These are phyloP conservation scores for Synodontis membranacea DNA, from an alignment of 2,113 vertebrate genomes.

Conservation along the genomic window DNA sequence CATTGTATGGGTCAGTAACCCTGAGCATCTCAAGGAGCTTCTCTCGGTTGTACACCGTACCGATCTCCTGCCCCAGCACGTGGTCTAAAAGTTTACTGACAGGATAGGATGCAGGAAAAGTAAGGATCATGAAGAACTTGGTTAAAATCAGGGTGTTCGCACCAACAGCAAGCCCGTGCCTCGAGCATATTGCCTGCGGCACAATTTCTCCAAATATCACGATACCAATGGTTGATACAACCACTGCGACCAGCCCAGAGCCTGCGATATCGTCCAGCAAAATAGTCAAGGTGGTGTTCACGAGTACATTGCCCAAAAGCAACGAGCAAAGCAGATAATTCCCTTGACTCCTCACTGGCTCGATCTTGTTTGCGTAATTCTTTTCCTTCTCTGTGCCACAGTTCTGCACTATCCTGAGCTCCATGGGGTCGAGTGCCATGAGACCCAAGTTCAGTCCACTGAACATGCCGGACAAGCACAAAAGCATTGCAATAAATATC, in stretches of 20 bases:
- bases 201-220: constrained; percentile 58
- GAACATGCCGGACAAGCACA: constrained; percentile 58
- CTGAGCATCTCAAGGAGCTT: constrained; percentile 59
- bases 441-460: constrained; percentile 57
- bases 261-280: constrained; percentile 56
- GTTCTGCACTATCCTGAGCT: constrained; percentile 57
- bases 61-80: constrained; percentile 55
- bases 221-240: constrained; percentile 56
- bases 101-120: constrained; percentile 55
- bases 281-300: constrained; percentile 57
- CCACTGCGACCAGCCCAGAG: constrained; percentile 56
- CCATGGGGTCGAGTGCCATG: constrained; percentile 59
- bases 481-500: constrained; percentile 54
- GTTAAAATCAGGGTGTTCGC: constrained; percentile 57
- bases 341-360: constrained; percentile 56
- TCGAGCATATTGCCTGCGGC: constrained; percentile 56
- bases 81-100: constrained; percentile 58
- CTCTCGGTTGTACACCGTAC: constrained; percentile 57
- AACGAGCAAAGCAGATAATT: constrained; percentile 57
- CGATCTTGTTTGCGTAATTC: constrained; percentile 55
- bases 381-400: constrained; percentile 58
- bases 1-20: constrained; percentile 58
- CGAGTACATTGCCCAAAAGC: constrained; percentile 54
- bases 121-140: constrained; percentile 60
- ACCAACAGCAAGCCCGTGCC: constrained; percentile 56